Percentiles rank a stretch among this genome's conserved stretches.
phyloP scores from a whole-genome alignment of 1,140 invertebrate species.

The Tetramorium simillimum region DNA sequence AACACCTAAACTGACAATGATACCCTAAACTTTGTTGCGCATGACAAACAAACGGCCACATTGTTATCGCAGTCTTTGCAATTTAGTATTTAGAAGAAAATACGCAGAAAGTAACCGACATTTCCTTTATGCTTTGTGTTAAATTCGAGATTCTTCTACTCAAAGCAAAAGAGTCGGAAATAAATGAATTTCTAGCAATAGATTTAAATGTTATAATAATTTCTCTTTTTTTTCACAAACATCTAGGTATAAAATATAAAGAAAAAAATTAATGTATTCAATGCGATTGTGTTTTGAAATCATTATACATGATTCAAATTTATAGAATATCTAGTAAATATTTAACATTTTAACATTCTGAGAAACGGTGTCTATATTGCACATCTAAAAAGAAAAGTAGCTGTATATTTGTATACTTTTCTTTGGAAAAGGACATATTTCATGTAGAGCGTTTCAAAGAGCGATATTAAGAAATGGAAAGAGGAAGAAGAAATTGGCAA shows the following conservation, averaged over 20 bases:
- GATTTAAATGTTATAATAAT: neutral
- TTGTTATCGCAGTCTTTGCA: neutral
- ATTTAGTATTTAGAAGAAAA: neutral
- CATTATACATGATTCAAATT: neutral
- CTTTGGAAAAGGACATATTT: neutral
- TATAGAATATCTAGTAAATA: neutral
- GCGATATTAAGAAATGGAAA: constrained; percentile 1
- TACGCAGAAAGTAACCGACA: too few species aligned
- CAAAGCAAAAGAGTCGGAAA: neutral
- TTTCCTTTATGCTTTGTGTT: neutral
- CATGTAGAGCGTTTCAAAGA: constrained; percentile 15
- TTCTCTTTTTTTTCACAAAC: neutral
- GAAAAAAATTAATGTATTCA: neutral
- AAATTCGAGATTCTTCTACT: neutral
- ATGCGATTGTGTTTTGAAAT: neutral
- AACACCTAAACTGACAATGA: constrained; percentile 51
- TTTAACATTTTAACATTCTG: neutral
- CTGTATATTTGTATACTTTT: neutral
- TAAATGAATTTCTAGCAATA: neutral
- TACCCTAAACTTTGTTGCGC: constrained; percentile 11
- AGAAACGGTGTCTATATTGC: neutral
- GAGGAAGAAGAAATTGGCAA: constrained; percentile 25
- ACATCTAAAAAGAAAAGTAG: neutral
- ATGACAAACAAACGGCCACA: constrained; percentile 8
- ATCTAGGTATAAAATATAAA: too few species aligned